Evolutionary conservation across 2,113 vertebrate genomes (phyloP).

Genomic region (Ciconia boyciana): DNA sequence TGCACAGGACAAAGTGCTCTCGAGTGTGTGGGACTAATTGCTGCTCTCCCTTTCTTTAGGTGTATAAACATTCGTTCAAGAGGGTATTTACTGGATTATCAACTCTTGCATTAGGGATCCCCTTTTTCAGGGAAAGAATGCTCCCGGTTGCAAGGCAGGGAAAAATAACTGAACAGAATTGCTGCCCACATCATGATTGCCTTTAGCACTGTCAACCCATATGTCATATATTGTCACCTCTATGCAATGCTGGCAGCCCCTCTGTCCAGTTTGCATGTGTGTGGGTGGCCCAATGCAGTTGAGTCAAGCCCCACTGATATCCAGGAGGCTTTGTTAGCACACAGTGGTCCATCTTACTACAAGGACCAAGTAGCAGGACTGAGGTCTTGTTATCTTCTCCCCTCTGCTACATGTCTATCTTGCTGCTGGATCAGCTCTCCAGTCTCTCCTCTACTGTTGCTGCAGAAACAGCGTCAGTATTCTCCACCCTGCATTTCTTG

Average conservation of each 20-base stretch:
- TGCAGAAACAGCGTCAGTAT: not conserved
- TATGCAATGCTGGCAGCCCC: not conserved
- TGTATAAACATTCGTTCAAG: not conserved
- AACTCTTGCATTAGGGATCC: not conserved
- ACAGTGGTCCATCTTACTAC: not conserved
- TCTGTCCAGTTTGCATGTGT: not conserved
- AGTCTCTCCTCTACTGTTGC: not conserved
- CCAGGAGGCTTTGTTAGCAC: not conserved
- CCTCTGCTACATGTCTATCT: not conserved
- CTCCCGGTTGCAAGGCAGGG: not conserved
- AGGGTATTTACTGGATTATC: not conserved
- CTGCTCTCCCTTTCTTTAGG: not conserved
- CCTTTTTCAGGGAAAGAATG: not conserved
- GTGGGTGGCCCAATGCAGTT: not conserved
- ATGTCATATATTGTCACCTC: not conserved
- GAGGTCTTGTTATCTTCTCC: not conserved
- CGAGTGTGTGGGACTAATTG: not conserved
- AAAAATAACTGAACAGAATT: not conserved
- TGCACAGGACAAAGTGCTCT: not conserved
- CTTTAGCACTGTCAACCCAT: not conserved
- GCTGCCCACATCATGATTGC: not conserved
- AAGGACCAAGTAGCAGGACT: not conserved
- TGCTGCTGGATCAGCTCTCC: not conserved
- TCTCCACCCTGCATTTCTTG: not conserved
- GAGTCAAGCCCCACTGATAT: not conserved